A percentile compares a stretch with the other conserved stretches of the same genome.
Evolutionary conservation across 2,797 vertebrate genomes (phyloP).

Genomic region (Euphonia xanthogaster): DNA sequence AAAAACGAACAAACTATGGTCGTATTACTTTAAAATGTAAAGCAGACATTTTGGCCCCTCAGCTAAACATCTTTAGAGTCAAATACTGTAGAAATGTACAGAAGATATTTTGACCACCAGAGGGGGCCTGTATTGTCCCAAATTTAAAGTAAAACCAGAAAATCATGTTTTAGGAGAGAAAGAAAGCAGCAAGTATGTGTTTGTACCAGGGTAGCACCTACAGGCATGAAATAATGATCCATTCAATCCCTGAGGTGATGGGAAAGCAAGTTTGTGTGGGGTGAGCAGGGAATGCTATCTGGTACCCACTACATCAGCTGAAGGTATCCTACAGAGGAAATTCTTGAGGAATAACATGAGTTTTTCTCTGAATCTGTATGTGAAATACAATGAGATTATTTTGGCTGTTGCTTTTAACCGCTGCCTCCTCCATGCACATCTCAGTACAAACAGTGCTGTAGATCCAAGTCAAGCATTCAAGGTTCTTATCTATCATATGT

Average conservation of each 20-base stretch:
- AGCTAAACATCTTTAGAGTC: background rate
- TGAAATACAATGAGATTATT: background rate
- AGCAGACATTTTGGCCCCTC: background rate
- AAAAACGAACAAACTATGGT: background rate
- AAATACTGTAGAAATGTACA: background rate
- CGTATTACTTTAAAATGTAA: background rate
- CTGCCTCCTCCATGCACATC: background rate
- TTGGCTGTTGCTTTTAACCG: background rate
- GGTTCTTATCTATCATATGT: background rate
- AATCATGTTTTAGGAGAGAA: background rate
- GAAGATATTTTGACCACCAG: constrained; percentile 7
- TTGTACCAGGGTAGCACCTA: background rate
- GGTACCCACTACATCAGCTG: background rate
- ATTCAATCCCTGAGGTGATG: background rate
- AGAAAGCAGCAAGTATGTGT: background rate
- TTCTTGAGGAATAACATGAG: background rate
- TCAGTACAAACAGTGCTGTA: background rate
- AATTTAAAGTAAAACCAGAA: background rate
- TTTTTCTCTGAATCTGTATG: background rate
- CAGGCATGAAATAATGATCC: background rate
- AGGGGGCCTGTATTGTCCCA: constrained; percentile 32
- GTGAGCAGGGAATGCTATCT: background rate
- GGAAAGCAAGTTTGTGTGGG: background rate
- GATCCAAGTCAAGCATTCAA: background rate
- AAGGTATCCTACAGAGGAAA: background rate